Evolutionary conservation across 2,888 invertebrate genomes (phyloP), one percentile per base, ranked within the genome.

Genomic region (Trichopoda pennipes): DNA sequence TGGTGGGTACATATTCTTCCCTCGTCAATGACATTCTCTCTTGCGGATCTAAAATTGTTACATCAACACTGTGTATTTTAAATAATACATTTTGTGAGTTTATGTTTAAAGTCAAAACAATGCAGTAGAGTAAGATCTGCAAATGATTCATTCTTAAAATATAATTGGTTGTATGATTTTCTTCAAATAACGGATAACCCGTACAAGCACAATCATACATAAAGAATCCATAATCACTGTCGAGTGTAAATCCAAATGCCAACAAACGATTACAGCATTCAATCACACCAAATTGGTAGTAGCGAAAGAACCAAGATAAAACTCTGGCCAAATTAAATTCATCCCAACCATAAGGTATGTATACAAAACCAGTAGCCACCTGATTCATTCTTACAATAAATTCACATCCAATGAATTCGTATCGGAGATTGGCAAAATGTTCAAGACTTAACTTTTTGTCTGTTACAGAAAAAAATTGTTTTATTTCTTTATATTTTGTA

Each of bases 201-300:
- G 91, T 90, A 77, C 92, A 92, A 88, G 94, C 93, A 84, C 93
- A 94, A 86, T 94, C 94, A 87, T 93, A 94, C 93, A 94, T 93
- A 85, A 94, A 94, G 86, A 94, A 95, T 14, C 94, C 94, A 10
- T 88, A 86, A 14, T 88, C 86, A 0, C 85, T 85, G 0, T 87
- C 86, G 84, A 73, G 56, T 8, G 61, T 64, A 23, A 19, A 92
- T 2, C 93, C 93, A 85, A 93, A 92, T 8, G 92, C 92, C 79
- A 93, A 87, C 60, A 92, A 92, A 72, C 93, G 93, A 16, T 89
- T 88, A 0, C 92, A 92, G 80, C 93, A 93, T 58, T 92, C 92
- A 47, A 93, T 86, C 60, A 94, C 91, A 10, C 94, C 94, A 47
- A 91, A 90, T 3, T 88, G 89, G 82, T 92, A 88, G 47, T 92